Conservation (phyloP, 2,797 vertebrate species). For the Tadarida brasiliensis region DNA sequence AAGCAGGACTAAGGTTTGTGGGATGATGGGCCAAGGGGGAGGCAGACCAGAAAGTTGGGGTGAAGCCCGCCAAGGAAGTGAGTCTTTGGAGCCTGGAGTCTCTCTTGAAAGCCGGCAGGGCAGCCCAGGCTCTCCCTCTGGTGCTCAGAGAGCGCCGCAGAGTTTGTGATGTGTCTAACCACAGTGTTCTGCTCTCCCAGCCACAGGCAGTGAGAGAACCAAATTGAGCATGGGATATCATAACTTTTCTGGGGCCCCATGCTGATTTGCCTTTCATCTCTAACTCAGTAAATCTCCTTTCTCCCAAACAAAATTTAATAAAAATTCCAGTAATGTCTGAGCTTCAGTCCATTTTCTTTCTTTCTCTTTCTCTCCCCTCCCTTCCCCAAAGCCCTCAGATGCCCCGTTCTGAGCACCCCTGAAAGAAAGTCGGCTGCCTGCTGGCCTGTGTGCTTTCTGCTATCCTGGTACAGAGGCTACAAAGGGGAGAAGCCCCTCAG, state of each 20-base stretch:
- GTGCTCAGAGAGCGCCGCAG: not conserved
- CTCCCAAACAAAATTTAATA: constrained; percentile 66
- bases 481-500: not conserved
- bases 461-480: not conserved
- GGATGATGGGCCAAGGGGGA: not conserved
- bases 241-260: constrained; percentile 58
- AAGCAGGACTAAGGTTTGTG: not conserved
- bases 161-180: constrained; percentile 72
- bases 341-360: constrained; percentile 50
- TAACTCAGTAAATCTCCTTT: constrained; percentile 68
- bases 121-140: not conserved
- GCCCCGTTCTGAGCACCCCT: not conserved
- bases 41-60: not conserved
- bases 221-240: constrained; percentile 65
- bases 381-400: not conserved
- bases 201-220: constrained; percentile 68
- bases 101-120: not conserved
- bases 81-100: not conserved
- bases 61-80: not conserved
- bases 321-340: constrained; percentile 65
- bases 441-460: not conserved
- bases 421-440: constrained; percentile 34
- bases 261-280: constrained; percentile 72
- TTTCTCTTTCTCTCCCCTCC: not conserved
- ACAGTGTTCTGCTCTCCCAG: constrained; percentile 75